Conservation (phyloP, 2,888 invertebrate genomes). For the Drosophila testacea region DNA sequence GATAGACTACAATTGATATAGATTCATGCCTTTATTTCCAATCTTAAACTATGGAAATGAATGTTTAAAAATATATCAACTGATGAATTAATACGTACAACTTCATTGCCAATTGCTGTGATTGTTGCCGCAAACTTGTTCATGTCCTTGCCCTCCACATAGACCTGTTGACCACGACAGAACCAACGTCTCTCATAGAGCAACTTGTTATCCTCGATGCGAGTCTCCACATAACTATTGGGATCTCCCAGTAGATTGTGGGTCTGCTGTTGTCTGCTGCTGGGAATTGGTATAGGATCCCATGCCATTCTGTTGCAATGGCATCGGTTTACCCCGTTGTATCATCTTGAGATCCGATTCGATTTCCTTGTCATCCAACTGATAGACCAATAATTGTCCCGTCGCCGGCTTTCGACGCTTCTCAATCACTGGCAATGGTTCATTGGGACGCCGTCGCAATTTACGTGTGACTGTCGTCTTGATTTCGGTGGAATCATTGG, state of each 20-base stretch:
- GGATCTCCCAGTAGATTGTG: slow-evolving; percentile 80
- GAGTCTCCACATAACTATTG: slow-evolving; percentile 89
- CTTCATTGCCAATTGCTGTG: slow-evolving; percentile 95
- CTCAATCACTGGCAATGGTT: slow-evolving; percentile 94
- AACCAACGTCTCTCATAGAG: slow-evolving; percentile 97
- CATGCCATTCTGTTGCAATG: slow-evolving; percentile 86
- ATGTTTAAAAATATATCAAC: no score
- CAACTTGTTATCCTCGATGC: slow-evolving; percentile 97
- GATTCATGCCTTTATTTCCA: no score
- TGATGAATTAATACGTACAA: slow-evolving; percentile 86
- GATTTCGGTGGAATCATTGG: slow-evolving; percentile 95
- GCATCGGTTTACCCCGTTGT: slow-evolving; percentile 87
- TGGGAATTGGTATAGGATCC: slow-evolving; percentile 68
- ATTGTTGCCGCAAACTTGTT: slow-evolving; percentile 95
- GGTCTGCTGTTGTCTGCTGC: slow-evolving; percentile 48
- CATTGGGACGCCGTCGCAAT: slow-evolving; percentile 95
- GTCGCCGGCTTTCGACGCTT: slow-evolving; percentile 94
- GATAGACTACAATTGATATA: no score
- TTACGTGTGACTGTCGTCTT: slow-evolving; percentile 98
- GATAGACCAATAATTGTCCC: slow-evolving; percentile 94
- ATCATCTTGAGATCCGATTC: slow-evolving; percentile 94
- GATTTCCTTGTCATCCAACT: slow-evolving; percentile 95
- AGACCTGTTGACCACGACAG: slow-evolving; percentile 96
- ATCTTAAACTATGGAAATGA: no score
- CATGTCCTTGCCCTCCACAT: slow-evolving; percentile 94